phyloP scores from a whole-genome alignment of 2,113 vertebrate genomes.

The Salvator merianae region DNA sequence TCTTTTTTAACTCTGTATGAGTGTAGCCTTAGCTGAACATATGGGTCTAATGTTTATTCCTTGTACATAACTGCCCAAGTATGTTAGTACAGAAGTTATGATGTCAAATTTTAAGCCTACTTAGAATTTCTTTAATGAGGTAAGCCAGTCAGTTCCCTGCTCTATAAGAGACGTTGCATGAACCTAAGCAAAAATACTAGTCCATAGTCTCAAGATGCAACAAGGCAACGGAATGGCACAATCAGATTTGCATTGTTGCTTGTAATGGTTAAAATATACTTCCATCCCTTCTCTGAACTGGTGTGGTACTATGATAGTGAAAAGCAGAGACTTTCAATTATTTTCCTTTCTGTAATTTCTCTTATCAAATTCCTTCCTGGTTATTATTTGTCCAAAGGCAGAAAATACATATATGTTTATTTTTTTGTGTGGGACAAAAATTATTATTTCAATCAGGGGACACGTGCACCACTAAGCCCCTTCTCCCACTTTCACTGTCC shows the following conservation, averaged over 20 bases:
- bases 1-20: too few relatives aligned
- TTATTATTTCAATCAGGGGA: neutral
- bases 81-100: neutral
- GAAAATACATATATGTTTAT: neutral
- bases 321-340: too few relatives aligned
- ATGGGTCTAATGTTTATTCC: neutral
- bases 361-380: neutral
- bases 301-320: too few relatives aligned
- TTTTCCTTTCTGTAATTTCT: neutral
- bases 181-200: neutral
- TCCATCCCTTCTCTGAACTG: too few relatives aligned
- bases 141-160: neutral
- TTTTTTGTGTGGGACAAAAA: neutral
- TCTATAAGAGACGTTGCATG: neutral
- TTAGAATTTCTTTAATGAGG: neutral
- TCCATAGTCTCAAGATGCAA: neutral
- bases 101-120: neutral
- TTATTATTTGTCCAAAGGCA: neutral
- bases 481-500: neutral
- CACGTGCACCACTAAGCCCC: neutral
- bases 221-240: neutral
- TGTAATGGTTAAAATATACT: neutral
- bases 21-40: neutral
- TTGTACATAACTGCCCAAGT: neutral
- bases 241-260: neutral